Evolutionary conservation across 1,140 invertebrate genomes (phyloP).

Genomic region (Drosophila miranda): DNA sequence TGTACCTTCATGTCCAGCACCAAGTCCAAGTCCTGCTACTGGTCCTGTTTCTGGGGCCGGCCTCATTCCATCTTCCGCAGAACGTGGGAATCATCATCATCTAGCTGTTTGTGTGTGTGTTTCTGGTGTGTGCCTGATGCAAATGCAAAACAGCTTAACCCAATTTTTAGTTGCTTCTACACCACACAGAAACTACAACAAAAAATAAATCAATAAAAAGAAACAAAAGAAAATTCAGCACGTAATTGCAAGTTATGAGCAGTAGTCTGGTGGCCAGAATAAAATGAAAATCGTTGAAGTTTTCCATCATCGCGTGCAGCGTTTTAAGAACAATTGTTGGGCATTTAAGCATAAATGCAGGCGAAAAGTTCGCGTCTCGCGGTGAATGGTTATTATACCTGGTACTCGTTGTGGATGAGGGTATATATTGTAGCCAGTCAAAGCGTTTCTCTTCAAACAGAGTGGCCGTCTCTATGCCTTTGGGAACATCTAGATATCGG

Average conservation of each 20-base stretch:
- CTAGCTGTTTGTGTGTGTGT: slow-evolving; percentile 11
- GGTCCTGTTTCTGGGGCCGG: neutral
- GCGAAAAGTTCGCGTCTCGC: slow-evolving; percentile 54
- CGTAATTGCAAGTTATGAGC: slow-evolving; percentile 47
- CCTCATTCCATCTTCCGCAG: neutral
- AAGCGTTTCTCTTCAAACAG: no score
- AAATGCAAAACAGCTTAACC: slow-evolving; percentile 56
- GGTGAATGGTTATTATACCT: slow-evolving; percentile 13
- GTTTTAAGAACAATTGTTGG: slow-evolving; percentile 73
- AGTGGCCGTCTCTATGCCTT: no score
- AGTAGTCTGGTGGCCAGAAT: slow-evolving; percentile 19
- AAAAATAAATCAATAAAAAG: slow-evolving; percentile 36
- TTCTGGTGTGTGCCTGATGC: slow-evolving; percentile 21
- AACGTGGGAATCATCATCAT: slow-evolving; percentile 41
- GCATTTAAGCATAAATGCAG: slow-evolving; percentile 75
- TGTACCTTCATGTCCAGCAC: no score
- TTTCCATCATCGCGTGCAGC: slow-evolving; percentile 75
- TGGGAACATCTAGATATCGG: no score
- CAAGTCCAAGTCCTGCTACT: slow-evolving; percentile 16
- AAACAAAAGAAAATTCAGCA: slow-evolving; percentile 48
- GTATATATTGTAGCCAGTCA: no score
- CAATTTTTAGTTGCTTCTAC: slow-evolving; percentile 32
- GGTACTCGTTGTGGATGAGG: slow-evolving; percentile 1
- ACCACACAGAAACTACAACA: neutral
- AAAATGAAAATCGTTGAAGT: slow-evolving; percentile 68